Evolutionary conservation across 2,888 invertebrate species (phyloP).

Genomic region (Artemia sinica): DNA sequence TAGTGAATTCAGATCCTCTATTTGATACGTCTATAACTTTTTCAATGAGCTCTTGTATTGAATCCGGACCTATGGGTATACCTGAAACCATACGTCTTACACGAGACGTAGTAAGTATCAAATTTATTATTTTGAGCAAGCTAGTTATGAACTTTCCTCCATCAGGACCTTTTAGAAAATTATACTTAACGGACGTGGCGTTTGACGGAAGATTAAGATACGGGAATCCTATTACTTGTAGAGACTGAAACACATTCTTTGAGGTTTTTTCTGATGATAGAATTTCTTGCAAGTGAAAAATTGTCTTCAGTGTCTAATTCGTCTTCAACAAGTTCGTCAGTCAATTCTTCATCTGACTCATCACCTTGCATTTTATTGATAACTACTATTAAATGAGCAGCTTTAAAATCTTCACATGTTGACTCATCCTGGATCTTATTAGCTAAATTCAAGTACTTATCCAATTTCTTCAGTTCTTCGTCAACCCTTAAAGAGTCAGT

Average conservation of each 20-base stretch:
- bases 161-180: no score
- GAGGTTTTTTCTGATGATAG: not conserved
- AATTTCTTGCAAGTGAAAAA: not conserved
- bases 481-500: not conserved
- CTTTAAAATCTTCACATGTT: not conserved
- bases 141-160: no score
- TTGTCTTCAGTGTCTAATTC: not conserved
- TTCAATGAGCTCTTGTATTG: no score
- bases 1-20: no score
- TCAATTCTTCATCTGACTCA: not conserved
- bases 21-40: no score
- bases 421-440: not conserved
- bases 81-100: no score
- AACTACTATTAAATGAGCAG: not conserved
- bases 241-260: conserved; percentile 1
- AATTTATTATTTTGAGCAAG: no score
- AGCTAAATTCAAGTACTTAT: not conserved
- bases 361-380: not conserved
- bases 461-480: not conserved
- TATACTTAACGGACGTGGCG: not conserved
- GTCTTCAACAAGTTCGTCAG: not conserved
- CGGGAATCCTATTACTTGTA: not conserved
- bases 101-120: no score
- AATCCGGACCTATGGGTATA: no score
- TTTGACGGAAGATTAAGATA: not conserved